Evolutionary conservation across 1,140 invertebrate genomes (phyloP).

Genomic region (Centruroides sculpturatus): DNA sequence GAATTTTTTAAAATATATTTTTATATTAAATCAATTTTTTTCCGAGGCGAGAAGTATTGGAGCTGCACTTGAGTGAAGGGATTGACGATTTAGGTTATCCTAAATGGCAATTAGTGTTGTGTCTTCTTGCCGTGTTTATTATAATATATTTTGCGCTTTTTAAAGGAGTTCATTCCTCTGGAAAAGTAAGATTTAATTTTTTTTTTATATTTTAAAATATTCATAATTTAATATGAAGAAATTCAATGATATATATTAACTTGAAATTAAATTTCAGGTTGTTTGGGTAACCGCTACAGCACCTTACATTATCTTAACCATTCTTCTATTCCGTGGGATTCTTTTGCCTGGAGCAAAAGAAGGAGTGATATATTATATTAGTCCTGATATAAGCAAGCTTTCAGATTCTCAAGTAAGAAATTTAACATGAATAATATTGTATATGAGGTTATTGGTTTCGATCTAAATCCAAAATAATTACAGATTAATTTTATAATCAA

Average conservation of each 20-base stretch:
- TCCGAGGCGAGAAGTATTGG: slow-evolving; percentile 26
- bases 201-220: neutral
- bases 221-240: neutral
- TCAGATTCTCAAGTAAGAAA: slow-evolving; percentile 26
- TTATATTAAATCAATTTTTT: neutral
- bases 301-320: slow-evolving; percentile 58
- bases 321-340: slow-evolving; percentile 50
- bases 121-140: slow-evolving; percentile 33
- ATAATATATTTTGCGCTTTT: slow-evolving; percentile 39
- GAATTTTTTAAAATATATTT: too few relatives aligned
- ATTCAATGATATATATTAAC: too few relatives aligned
- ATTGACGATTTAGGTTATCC: slow-evolving; percentile 33
- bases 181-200: slow-evolving; percentile 24
- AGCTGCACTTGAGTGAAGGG: slow-evolving; percentile 33
- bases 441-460: too few relatives aligned
- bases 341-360: slow-evolving; percentile 38
- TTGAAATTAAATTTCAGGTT: slow-evolving; percentile 32
- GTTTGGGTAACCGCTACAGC: slow-evolving; percentile 67
- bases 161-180: slow-evolving; percentile 40
- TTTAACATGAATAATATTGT: neutral
- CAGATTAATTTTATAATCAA: too few relatives aligned
- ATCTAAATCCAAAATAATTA: too few relatives aligned
- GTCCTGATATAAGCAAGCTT: slow-evolving; percentile 32
- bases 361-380: slow-evolving; percentile 34
- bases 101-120: slow-evolving; percentile 32